Evolutionary conservation across 2,888 invertebrate genomes (phyloP), one percentile per base, ranked within the genome.

Genomic region (Agonopterix alstromeriana): DNA sequence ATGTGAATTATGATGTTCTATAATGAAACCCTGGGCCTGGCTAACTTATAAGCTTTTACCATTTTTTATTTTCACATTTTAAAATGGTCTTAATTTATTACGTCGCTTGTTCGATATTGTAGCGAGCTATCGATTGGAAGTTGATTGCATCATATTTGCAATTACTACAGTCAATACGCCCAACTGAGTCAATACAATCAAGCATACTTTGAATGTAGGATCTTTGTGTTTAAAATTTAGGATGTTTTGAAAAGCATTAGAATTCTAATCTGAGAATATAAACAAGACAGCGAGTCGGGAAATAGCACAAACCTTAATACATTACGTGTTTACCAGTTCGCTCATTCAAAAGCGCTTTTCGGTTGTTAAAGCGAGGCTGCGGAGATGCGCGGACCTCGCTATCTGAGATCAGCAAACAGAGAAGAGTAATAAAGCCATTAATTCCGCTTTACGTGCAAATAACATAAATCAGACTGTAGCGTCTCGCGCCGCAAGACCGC

Each of bases 401-500:
- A 67, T 70, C 64, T 66, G 74, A 77, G 80, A 82, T 82, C 75
- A 79, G 71, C 77, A 86, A 82, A 85, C 82, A 83, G 77, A 38
- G 38, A 79, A 82, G 82, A 80, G 81, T 86, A 84, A 83, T 84
- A 85, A 84, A 82, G 82, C 80, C 84, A 86, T 87, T 87, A 87
- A 87, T 87, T 87, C 82, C 80, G 82, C 82, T 85, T 83, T 82
- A 82, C 80, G 82, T 82, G 83, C 82, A 86, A 87, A 85, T 82
- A 85, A 82, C 85, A 86, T 87, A 87, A 87, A 88, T 88, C 86
- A 87, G 83, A 77, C 70, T 79, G 78, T 73, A 79, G 42, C 42
- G 42, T 42, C 72, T 73, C 76, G 76, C 73, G 75, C 81, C 84
- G 70, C 84, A 82, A 81, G 78, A 78, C 72, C 75, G 77, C 74